Evolutionary conservation across 2,888 invertebrate species (phyloP).

Genomic region (Noctua janthe): DNA sequence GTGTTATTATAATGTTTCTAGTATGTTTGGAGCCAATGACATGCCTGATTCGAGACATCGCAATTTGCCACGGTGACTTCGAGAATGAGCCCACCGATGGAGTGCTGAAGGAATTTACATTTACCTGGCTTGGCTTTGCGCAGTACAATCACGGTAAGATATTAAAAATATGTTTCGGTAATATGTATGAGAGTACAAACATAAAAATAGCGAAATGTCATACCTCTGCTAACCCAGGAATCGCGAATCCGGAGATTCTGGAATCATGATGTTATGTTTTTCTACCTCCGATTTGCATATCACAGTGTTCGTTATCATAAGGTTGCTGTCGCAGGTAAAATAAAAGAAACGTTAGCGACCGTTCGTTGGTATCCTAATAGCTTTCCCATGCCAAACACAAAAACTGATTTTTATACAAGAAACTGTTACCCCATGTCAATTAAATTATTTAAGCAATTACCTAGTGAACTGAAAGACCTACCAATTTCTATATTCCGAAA

Average conservation of each 20-base stretch:
- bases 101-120: constrained; percentile 79
- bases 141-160: constrained; percentile 82
- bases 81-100: constrained; percentile 81
- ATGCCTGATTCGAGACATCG: constrained; percentile 76
- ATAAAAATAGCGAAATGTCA: background rate
- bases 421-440: too few relatives aligned
- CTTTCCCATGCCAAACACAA: too few relatives aligned
- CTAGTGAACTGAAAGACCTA: too few relatives aligned
- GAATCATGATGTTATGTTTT: background rate
- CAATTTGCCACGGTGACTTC: constrained; percentile 83
- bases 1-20: constrained; percentile 49
- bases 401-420: too few relatives aligned
- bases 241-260: too few relatives aligned
- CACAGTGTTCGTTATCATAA: background rate
- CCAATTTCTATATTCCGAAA: too few relatives aligned
- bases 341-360: background rate
- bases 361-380: too few relatives aligned
- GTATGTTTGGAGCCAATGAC: constrained; percentile 57
- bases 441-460: too few relatives aligned
- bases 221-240: background rate
- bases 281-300: background rate
- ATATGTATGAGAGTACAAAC: too few relatives aligned
- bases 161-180: background rate
- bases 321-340: background rate
- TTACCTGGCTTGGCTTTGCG: constrained; percentile 83